phyloP scores from a whole-genome alignment of 2,797 vertebrate species.

The Threskiornis aethiopicus region DNA sequence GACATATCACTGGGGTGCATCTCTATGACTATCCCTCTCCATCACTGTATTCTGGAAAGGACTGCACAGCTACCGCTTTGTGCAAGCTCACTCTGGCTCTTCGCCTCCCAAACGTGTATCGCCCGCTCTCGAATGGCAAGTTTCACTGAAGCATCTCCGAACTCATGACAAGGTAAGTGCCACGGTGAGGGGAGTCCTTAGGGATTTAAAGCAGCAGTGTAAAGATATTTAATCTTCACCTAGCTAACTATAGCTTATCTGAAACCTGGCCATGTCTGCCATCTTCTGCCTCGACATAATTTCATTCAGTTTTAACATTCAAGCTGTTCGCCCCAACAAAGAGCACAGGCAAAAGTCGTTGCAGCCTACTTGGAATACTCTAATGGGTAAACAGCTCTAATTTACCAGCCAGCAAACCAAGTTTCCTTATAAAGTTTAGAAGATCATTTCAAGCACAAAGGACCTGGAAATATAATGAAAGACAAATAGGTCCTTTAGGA shows the following conservation, averaged over 20 bases:
- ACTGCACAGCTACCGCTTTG: background rate
- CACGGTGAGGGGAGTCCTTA: background rate
- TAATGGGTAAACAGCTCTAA: background rate
- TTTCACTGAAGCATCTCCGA: background rate
- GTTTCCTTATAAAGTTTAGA: background rate
- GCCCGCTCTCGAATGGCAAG: accelerated
- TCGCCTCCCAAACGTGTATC: background rate
- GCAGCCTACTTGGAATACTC: background rate
- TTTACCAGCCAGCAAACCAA: background rate
- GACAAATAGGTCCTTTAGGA: background rate
- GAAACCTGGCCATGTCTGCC: background rate
- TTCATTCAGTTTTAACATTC: background rate
- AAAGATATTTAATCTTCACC: background rate
- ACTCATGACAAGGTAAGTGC: background rate
- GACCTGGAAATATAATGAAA: background rate
- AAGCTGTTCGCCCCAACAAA: background rate
- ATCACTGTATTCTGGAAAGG: background rate
- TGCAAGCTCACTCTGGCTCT: background rate
- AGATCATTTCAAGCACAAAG: background rate
- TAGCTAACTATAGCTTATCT: background rate
- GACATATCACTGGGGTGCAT: background rate
- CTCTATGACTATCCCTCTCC: background rate
- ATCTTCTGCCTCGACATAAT: background rate
- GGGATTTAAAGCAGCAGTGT: background rate
- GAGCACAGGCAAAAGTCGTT: background rate